Evolutionary conservation across 2,797 vertebrate genomes (phyloP), one percentile per base, ranked within the genome.

Genomic region (Pseudochromis fuscus): DNA sequence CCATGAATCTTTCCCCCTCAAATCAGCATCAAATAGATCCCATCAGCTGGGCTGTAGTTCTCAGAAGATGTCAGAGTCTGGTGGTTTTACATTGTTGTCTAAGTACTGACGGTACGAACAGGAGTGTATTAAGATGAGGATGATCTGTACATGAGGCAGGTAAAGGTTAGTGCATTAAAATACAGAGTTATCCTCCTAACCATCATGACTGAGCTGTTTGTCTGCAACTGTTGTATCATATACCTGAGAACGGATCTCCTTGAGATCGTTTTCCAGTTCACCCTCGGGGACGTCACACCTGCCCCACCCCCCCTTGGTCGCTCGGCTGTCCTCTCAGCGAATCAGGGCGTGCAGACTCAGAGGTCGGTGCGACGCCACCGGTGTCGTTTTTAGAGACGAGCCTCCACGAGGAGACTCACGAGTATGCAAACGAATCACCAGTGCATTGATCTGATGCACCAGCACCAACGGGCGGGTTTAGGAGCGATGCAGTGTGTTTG

Each of bases 361-460:
- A 7, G 13, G 11, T 18, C n/a, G 50, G 51, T 71, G 63, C 1
- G 16, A 48, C 57, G 18, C 37, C 53, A 28, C 48, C 13, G 1
- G 21, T 52, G 42, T 50, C 59, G 48, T 70, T 52, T 72, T 49
- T n/a, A n/a, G 35, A 28, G 48, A 51, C 1, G 52, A 23, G n/a
- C 48, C 50, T 85, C 74, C 50, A 28, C 31, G 0, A 71, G 33
- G 46, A n/a, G n/a, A 73, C 65, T 15, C 15, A 0, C n/a, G 3
- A 1, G 52, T 13, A 83, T 83, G 77, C 65, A 81, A 77, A 86
- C 84, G 19, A 73, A 27, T 58, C 56, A 19, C 51, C 63, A 35
- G 69, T 48, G 62, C 67, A 80, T 81, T 82, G 86, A 86, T 86
- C 72, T 56, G 55, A 40, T 78, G 66, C 68, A 58, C 50, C 59